A percentile compares a stretch with the other conserved stretches of the same genome.
phyloP scores from a whole-genome alignment of 1,140 invertebrate species.

The Agrilus planipennis region DNA sequence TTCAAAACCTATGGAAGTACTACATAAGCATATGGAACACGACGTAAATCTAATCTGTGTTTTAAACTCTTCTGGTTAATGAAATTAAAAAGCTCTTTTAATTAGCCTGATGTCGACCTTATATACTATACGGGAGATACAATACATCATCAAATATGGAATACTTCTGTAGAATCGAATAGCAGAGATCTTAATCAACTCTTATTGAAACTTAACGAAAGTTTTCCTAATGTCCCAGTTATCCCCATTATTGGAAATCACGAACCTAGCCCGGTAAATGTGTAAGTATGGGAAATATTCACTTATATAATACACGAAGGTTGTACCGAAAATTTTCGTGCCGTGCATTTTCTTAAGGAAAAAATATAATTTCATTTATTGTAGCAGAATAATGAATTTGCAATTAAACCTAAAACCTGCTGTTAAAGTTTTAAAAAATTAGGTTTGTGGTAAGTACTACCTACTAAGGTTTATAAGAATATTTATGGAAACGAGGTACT shows the following conservation, averaged over 20 bases:
- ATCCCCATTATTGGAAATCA: slow-evolving; percentile 74
- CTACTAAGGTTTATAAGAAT: too few relatives aligned
- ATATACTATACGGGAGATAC: slow-evolving; percentile 78
- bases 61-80: slow-evolving; percentile 9
- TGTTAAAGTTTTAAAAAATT: too few relatives aligned
- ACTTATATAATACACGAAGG: too few relatives aligned
- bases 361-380: too few relatives aligned
- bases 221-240: slow-evolving; percentile 52
- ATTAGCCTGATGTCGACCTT: slow-evolving; percentile 50
- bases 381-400: too few relatives aligned
- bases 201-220: slow-evolving; percentile 43
- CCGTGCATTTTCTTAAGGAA: too few relatives aligned
- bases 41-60: neutral
- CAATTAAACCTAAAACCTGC: too few relatives aligned
- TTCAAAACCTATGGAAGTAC: neutral
- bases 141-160: slow-evolving; percentile 73
- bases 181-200: slow-evolving; percentile 43
- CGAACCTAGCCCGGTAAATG: slow-evolving; percentile 72
- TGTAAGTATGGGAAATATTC: too few relatives aligned
- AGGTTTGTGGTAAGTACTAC: too few relatives aligned
- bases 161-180: slow-evolving; percentile 55
- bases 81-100: slow-evolving; percentile 57
- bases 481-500: too few relatives aligned
- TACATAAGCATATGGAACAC: neutral
- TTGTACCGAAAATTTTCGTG: too few relatives aligned